Evolutionary conservation across 2,113 vertebrate genomes (phyloP), one percentile per base, ranked within the genome.

Genomic region (Pelecanus crispus): DNA sequence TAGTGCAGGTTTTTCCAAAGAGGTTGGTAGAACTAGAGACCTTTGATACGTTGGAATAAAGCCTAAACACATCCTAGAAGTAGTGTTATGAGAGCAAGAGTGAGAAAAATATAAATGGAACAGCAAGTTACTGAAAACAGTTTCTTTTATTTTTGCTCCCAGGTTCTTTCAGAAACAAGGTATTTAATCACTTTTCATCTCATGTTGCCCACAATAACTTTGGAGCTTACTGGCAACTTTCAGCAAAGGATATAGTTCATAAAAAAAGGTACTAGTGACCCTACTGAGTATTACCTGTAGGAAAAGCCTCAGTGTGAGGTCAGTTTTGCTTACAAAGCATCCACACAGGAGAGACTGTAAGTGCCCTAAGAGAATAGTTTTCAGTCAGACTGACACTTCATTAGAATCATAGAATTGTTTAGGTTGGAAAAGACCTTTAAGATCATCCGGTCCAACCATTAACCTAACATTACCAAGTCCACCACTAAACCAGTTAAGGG

Each of bases 81-180:
- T 47, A 71, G 45, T 55, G 72, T 71, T 61, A 49, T 45, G 71
- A 95, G 53, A 95, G 79, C 36, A 88, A 55, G 68, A 87, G 66
- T 68, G 73, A 92, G 68, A 86, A 92, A 92, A 86, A 47, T 61
- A 71, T 38, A 95, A 94, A 90, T 56, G 77, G 86, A 90, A 74
- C 52, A 70, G 56, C 40, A 82, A 61, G 66, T 56, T 52, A 62
- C 17, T 45, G 70, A 79, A 91, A 91, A 79, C 61, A 45, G 40
- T 32, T 70, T 18, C 56, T 80, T 55, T 72, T 78, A 13, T 50
- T 78, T 86, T 59, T 71, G 44, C 80, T 92, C 29, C 38, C 15
- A 17, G 77, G 59, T 52, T 91, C 62, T 74, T 63, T 71, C 68
- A 89, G 65, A 92, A 94, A 58, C 50, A 67, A 84, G 40, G 18